These are phyloP conservation scores for Tamandua tetradactyla DNA, from an alignment of 2,797 vertebrate species.

Conservation along the genomic window DNA sequence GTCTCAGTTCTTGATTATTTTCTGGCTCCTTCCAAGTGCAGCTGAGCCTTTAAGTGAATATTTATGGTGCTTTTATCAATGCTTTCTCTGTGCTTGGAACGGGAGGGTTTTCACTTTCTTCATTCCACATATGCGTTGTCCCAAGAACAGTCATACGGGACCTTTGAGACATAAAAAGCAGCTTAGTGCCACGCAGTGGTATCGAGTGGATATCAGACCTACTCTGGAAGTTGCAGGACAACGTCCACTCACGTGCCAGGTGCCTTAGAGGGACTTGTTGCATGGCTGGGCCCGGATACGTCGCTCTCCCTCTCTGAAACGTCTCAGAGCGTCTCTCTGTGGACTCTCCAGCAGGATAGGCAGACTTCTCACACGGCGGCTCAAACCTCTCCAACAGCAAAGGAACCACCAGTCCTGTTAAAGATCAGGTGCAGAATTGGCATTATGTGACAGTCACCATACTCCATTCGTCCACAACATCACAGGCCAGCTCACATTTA, in stretches of 20 bases:
- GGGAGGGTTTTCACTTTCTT: background rate
- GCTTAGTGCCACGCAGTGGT: no score
- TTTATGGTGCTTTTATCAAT: no score
- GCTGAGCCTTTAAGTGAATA: background rate
- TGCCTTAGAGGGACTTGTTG: background rate
- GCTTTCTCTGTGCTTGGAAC: no score
- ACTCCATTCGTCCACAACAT: background rate
- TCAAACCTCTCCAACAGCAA: background rate
- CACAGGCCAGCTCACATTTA: background rate
- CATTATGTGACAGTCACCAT: background rate
- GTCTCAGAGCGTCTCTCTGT: background rate
- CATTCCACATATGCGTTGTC: background rate
- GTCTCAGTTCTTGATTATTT: background rate
- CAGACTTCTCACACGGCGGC: background rate
- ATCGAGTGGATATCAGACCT: background rate
- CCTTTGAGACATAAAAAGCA: background rate
- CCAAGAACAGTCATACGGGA: no score
- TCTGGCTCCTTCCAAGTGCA: background rate
- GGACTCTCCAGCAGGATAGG: background rate
- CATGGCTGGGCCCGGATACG: background rate
- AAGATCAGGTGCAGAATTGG: background rate
- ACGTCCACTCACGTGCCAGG: background rate
- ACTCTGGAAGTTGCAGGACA: background rate
- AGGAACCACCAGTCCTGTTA: background rate
- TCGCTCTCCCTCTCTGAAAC: background rate